Evolutionary conservation across 2,113 vertebrate species (phyloP).

Genomic region (Megaptera novaeangliae): DNA sequence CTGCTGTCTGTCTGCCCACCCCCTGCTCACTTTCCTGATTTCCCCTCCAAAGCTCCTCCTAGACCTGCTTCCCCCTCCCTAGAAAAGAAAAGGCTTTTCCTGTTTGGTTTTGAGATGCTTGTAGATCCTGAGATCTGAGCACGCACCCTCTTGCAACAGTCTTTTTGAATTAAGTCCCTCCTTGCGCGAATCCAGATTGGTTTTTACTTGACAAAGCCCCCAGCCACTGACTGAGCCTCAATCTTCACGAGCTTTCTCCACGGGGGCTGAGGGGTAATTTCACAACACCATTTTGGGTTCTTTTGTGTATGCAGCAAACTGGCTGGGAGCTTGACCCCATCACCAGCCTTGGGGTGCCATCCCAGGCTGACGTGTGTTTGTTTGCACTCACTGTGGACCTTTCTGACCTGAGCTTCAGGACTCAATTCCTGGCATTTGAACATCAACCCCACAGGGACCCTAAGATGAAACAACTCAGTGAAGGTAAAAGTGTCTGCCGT

Average conservation of each 20-base stretch:
- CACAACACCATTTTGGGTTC: neutral
- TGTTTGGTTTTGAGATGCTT: neutral
- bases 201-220: neutral
- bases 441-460: neutral
- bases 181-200: neutral
- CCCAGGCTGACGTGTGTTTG: neutral
- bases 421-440: neutral
- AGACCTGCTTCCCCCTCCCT: neutral
- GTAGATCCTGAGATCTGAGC: neutral
- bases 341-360: neutral
- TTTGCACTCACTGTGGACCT: neutral
- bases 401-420: neutral
- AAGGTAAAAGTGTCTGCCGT: neutral
- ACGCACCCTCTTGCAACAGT: neutral
- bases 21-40: neutral
- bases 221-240: neutral
- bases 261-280: neutral
- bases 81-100: neutral
- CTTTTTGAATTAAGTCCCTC: neutral
- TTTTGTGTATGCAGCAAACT: neutral
- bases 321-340: neutral
- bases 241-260: neutral
- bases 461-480: neutral
- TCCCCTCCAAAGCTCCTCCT: neutral
- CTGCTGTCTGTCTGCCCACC: neutral